phyloP scores from a whole-genome alignment of 2,888 invertebrate species.

The Sesia bembeciformis region DNA sequence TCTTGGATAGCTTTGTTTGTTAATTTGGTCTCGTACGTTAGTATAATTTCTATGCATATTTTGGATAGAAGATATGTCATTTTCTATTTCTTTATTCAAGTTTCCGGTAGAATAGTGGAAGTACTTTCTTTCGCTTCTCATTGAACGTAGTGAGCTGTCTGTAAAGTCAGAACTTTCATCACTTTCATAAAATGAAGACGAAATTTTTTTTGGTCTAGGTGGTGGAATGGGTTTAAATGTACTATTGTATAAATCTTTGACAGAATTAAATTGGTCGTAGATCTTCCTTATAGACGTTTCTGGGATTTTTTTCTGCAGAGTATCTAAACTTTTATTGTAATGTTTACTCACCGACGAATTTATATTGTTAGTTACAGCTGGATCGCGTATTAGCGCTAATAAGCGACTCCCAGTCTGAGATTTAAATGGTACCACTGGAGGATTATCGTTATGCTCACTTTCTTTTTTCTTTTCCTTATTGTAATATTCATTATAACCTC shows the following conservation, averaged over 20 bases:
- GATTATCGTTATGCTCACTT: conserved; percentile 14
- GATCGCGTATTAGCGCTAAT: conserved; percentile 76
- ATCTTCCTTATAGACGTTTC: conserved; percentile 17
- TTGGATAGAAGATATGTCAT: conserved; percentile 61
- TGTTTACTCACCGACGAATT: conserved; percentile 27
- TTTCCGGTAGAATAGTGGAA: conserved; percentile 65
- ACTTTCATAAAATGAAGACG: conserved; percentile 55
- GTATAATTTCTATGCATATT: conserved; percentile 57
- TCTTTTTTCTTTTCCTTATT: conserved; percentile 18
- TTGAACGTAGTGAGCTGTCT: conserved; percentile 45
- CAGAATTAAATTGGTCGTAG: conserved; percentile 11
- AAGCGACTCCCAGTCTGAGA: conserved; percentile 75
- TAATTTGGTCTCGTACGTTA: conserved; percentile 31
- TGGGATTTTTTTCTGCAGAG: conserved; percentile 5
- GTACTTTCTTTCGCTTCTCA: conserved; percentile 49
- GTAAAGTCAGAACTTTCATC: conserved; percentile 60
- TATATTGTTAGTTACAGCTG: conserved; percentile 44
- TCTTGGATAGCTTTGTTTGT: conserved; percentile 31
- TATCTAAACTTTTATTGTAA: conserved; percentile 23
- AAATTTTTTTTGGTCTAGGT: conserved; percentile 49
- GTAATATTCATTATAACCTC: conserved; percentile 68
- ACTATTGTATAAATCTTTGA: conserved; percentile 16
- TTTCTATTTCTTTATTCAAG: conserved; percentile 62
- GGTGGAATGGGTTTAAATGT: conserved; percentile 52
- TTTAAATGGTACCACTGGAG: conserved; percentile 49